Percentiles rank a stretch among this genome's conserved stretches.
Evolutionary conservation across 1,140 invertebrate species (phyloP).

Genomic region (Ceratosolen solmsi): DNA sequence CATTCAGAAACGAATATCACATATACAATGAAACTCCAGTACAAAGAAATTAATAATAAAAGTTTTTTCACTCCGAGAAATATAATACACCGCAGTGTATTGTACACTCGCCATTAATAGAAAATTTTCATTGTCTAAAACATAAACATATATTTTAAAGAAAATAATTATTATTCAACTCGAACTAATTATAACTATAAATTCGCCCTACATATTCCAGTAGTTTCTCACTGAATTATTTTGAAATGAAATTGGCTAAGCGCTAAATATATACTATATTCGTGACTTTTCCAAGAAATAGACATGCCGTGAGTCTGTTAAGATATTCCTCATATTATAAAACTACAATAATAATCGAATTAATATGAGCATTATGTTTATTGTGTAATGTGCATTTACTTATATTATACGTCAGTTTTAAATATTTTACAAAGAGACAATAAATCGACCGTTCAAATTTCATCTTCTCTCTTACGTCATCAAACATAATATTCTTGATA

Average conservation of each 20-base stretch:
- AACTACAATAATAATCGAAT: background rate
- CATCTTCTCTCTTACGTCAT: no score
- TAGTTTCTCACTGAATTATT: constrained; percentile 2
- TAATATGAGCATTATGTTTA: background rate
- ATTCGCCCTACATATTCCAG: constrained; percentile 11
- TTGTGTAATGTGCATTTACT: no score
- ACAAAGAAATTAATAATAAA: background rate
- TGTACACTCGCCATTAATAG: background rate
- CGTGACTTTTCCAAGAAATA: constrained; percentile 16
- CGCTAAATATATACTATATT: background rate
- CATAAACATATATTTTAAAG: background rate
- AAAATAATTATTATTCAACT: background rate
- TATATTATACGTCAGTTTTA: no score
- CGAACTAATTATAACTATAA: constrained; percentile 10
- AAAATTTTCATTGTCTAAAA: background rate
- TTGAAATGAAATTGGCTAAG: constrained; percentile 6
- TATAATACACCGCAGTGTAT: background rate
- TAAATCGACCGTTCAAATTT: no score
- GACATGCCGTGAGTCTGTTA: background rate
- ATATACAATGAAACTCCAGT: background rate
- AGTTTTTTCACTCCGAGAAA: background rate
- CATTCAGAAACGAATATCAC: background rate
- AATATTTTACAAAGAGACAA: no score
- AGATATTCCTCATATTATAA: background rate
- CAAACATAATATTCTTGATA: no score